A percentile compares a stretch with the other conserved stretches of the same genome.
These are phyloP conservation scores for Rhingia campestris DNA, from an alignment of 2,888 invertebrate genomes.

Conservation along the genomic window DNA sequence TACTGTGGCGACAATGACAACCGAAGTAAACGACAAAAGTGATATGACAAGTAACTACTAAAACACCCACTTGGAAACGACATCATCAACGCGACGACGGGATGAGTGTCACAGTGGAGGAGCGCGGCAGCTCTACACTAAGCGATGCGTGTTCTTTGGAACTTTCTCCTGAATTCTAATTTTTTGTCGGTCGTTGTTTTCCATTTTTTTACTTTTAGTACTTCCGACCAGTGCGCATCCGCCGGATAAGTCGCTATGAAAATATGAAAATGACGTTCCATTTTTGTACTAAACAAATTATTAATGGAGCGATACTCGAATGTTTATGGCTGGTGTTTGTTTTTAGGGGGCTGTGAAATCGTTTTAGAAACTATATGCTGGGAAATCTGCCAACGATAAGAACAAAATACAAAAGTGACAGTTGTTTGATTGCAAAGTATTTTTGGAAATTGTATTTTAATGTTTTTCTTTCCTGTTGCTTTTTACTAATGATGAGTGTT, in stretches of 20 bases:
- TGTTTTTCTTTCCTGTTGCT: conserved; percentile 25
- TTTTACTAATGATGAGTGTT: conserved; percentile 41
- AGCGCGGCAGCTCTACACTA: conserved; percentile 49
- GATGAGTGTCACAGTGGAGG: conserved; percentile 41
- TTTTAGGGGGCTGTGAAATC: conserved; percentile 2
- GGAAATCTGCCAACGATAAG: conserved; percentile 69
- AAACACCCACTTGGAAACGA: conserved; percentile 65
- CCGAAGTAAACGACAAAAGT: conserved; percentile 32
- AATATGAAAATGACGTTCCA: conserved; percentile 66
- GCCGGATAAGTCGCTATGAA: conserved; percentile 64
- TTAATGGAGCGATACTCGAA: conserved; percentile 57
- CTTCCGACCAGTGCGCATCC: conserved; percentile 73
- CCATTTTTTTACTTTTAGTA: conserved; percentile 53
- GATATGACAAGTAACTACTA: conserved; percentile 60
- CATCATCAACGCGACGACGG: conserved; percentile 61
- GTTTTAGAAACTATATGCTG: conserved; percentile 44
- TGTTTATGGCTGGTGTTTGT: background rate
- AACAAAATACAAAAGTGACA: conserved; percentile 67
- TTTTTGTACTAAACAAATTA: conserved; percentile 62
- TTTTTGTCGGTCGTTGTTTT: conserved; percentile 29
- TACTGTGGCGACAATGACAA: conserved; percentile 32
- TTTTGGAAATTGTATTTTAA: conserved; percentile 59
- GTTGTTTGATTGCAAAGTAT: conserved; percentile 58
- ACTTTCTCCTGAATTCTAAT: conserved; percentile 52
- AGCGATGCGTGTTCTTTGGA: conserved; percentile 56